Conservation (phyloP, 2,888 invertebrate species). For the Synanthedon tipuliformis region DNA sequence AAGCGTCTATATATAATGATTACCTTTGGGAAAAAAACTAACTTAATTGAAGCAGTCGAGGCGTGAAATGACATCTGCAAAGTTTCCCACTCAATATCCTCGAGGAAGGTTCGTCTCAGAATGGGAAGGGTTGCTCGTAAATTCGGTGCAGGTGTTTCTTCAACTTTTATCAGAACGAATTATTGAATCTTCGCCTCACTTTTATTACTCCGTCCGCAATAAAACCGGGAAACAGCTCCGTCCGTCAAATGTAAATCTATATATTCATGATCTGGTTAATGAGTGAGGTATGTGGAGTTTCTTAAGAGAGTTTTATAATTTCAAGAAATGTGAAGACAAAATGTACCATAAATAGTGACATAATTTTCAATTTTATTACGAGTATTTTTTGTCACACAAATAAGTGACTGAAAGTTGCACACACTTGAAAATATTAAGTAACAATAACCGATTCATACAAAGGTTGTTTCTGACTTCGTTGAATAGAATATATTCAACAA, state of each 20-base stretch:
- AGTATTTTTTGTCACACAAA: too few species aligned
- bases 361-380: too few species aligned
- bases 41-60: slow-evolving; percentile 1
- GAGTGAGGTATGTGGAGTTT: background rate
- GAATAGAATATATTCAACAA: too few species aligned
- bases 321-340: too few species aligned
- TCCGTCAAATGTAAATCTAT: background rate
- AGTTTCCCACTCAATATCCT: slow-evolving; percentile 2
- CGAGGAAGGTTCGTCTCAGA: slow-evolving; percentile 13
- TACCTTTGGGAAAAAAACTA: slow-evolving; percentile 2
- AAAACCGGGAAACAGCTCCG: background rate
- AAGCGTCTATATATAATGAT: background rate
- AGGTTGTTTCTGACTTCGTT: too few species aligned
- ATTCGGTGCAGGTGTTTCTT: slow-evolving; percentile 23
- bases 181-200: slow-evolving; percentile 51
- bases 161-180: slow-evolving; percentile 43
- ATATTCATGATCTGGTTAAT: background rate
- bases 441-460: too few species aligned
- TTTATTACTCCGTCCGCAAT: slow-evolving; percentile 30
- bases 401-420: too few species aligned
- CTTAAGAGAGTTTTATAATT: too few species aligned
- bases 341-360: too few species aligned
- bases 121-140: slow-evolving; percentile 37
- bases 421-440: too few species aligned
- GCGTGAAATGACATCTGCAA: slow-evolving; percentile 3